Evolutionary conservation across 2,888 invertebrate species (phyloP).

Genomic region (Leptopilina syphax): DNA sequence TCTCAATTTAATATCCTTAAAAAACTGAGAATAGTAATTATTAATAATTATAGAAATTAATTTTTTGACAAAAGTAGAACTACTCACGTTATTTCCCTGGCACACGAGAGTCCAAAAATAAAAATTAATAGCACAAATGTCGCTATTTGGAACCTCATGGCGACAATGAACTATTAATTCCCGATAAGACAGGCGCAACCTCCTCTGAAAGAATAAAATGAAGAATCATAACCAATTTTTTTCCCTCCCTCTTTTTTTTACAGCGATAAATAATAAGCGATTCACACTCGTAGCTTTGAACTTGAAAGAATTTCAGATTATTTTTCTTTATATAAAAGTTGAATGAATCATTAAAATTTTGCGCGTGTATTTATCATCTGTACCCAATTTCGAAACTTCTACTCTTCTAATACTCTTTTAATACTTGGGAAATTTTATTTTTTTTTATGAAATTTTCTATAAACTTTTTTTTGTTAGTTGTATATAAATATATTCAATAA

Average conservation of each 20-base stretch:
- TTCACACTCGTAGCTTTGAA: slow-evolving; percentile 22
- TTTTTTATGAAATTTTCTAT: not conserved
- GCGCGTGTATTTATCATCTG: not conserved
- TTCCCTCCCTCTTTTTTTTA: not conserved
- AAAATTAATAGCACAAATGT: slow-evolving; percentile 55
- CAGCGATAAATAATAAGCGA: not conserved
- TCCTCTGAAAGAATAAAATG: slow-evolving; percentile 50
- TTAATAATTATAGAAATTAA: not conserved
- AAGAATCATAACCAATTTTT: slow-evolving; percentile 20
- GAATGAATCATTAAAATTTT: not conserved
- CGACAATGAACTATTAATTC: slow-evolving; percentile 40
- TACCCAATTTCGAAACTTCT: too few relatives aligned
- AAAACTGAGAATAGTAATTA: not conserved
- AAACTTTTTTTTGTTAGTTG: not conserved
- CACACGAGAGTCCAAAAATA: slow-evolving; percentile 46
- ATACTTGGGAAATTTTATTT: not conserved
- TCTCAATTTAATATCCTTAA: too few relatives aligned
- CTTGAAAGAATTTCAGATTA: slow-evolving; percentile 41
- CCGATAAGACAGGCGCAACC: slow-evolving; percentile 36
- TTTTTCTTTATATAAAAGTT: not conserved
- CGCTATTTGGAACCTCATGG: slow-evolving; percentile 53
- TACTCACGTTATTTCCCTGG: slow-evolving; percentile 70
- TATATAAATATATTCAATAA: not conserved
- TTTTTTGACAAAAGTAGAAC: not conserved
- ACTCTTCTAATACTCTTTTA: too few relatives aligned